These are phyloP conservation scores for Salticus scenicus DNA, from an alignment of 2,888 invertebrate species.

Conservation along the genomic window DNA sequence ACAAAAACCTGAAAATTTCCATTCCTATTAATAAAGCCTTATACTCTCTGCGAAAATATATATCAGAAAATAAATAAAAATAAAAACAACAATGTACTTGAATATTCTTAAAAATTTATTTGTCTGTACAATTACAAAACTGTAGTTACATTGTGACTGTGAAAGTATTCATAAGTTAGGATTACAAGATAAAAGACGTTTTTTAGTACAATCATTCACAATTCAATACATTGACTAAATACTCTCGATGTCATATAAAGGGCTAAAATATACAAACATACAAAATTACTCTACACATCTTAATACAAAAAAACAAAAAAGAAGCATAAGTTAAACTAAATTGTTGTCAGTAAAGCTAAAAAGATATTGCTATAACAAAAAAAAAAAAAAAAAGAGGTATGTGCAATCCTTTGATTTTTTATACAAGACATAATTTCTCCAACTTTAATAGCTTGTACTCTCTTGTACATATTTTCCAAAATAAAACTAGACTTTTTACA, in stretches of 20 bases:
- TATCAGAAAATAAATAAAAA: neutral
- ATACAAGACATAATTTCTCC: neutral
- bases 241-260: conserved; percentile 65
- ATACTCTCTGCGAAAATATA: no score
- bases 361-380: conserved; percentile 61
- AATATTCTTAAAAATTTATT: conserved; percentile 68
- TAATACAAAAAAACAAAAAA: conserved; percentile 62
- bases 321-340: conserved; percentile 67
- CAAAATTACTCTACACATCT: conserved; percentile 68
- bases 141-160: conserved; percentile 64
- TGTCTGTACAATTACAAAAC: conserved; percentile 67
- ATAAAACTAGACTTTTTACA: neutral
- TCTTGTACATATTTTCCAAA: neutral
- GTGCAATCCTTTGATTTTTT: conserved; percentile 63
- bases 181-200: conserved; percentile 63
- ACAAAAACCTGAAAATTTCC: no score
- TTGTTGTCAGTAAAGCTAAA: conserved; percentile 64
- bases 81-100: neutral
- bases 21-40: no score
- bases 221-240: conserved; percentile 56
- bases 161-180: conserved; percentile 64
- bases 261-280: conserved; percentile 67
- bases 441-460: neutral
- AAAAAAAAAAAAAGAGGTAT: no score
- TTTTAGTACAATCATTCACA: conserved; percentile 49